A percentile compares a stretch with the other conserved stretches of the same genome.
Evolutionary conservation across 1,140 invertebrate species (phyloP).

Genomic region (Ceratitis capitata): DNA sequence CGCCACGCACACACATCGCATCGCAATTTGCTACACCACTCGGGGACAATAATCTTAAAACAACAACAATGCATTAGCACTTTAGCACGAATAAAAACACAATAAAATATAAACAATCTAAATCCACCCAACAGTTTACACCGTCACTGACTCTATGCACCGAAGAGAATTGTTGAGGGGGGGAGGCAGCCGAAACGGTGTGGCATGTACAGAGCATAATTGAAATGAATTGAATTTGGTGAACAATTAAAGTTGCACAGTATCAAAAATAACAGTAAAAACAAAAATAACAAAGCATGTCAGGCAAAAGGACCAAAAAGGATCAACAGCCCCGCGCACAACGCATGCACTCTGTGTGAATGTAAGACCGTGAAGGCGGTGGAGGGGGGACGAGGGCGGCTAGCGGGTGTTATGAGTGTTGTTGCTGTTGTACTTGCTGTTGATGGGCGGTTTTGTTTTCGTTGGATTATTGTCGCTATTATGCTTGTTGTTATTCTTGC

Average conservation of each 20-base stretch:
- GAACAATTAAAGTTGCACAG: conserved; percentile 57
- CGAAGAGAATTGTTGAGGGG: background rate
- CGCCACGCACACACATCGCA: background rate
- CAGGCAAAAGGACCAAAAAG: background rate
- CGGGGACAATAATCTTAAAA: conserved; percentile 43
- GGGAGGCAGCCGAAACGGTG: background rate
- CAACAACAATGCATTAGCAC: conserved; percentile 64
- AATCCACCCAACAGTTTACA: conserved; percentile 1
- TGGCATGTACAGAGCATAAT: background rate
- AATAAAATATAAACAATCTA: conserved; percentile 37
- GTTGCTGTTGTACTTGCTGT: conserved; percentile 44
- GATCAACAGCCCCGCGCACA: background rate
- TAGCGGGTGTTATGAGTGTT: background rate
- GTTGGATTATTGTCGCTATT: conserved; percentile 17
- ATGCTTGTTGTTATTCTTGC: conserved; percentile 3
- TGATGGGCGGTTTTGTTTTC: conserved; percentile 64
- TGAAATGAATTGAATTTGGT: conserved; percentile 40
- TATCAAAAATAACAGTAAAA: conserved; percentile 48
- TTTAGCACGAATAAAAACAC: conserved; percentile 47
- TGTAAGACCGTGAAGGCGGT: conserved; percentile 47
- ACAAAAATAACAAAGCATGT: conserved; percentile 39
- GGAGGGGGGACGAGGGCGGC: conserved; percentile 51
- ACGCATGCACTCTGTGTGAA: background rate
- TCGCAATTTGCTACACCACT: conserved; percentile 25
- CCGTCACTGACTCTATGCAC: background rate